phyloP scores from a whole-genome alignment of 2,113 vertebrate genomes.

The Neoarius graeffei region DNA sequence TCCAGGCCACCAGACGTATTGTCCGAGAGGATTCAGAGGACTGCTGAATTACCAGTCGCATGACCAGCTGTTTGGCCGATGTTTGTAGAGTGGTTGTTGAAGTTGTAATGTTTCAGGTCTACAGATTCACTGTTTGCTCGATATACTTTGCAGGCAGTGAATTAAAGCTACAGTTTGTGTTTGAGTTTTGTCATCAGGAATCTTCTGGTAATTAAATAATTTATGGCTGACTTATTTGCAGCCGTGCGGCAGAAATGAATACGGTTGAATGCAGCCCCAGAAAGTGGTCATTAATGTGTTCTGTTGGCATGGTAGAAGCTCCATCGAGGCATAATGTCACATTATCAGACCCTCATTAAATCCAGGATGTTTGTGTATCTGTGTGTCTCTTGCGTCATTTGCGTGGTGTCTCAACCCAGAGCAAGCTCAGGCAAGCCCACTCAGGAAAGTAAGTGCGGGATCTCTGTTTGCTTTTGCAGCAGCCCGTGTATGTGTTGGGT shows the following conservation, averaged over 20 bases:
- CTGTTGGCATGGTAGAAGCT: background rate
- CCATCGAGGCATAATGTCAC: conserved; percentile 25
- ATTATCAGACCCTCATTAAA: conserved; percentile 58
- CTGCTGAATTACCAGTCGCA: background rate
- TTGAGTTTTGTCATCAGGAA: conserved; percentile 13
- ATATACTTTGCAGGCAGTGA: background rate
- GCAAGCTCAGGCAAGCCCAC: conserved; percentile 94
- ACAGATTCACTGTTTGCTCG: background rate
- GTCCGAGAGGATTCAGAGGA: background rate
- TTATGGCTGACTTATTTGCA: background rate
- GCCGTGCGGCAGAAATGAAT: background rate
- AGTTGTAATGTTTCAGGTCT: background rate
- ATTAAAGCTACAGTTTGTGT: background rate
- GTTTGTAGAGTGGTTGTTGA: background rate
- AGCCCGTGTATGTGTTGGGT: conserved; percentile 48
- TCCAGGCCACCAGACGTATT: background rate
- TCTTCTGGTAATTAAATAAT: background rate
- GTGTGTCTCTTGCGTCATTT: conserved; percentile 70
- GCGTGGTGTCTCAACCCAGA: conserved; percentile 92
- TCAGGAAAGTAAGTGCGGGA: conserved; percentile 97
- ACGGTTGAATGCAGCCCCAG: background rate
- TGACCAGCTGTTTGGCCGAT: background rate
- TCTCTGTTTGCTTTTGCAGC: conserved; percentile 65
- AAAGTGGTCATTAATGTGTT: background rate
- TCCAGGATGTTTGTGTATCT: conserved; percentile 60